A percentile compares a stretch with the other conserved stretches of the same genome.
Conservation (phyloP, 2,888 invertebrate genomes). For the Pimpla rufipes region DNA sequence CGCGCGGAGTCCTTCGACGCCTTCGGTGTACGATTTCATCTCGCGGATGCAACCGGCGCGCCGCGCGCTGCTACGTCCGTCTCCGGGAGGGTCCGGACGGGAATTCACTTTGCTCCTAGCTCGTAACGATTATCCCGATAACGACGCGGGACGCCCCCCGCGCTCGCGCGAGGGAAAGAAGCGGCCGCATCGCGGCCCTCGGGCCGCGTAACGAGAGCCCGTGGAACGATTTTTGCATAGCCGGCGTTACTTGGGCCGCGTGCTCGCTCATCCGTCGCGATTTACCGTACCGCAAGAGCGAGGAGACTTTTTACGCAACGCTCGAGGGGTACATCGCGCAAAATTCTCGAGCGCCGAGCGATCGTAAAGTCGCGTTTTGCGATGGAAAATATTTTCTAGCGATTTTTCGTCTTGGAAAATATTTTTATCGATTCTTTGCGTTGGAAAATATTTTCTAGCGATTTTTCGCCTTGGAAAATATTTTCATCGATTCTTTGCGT, state of each 20-base stretch:
- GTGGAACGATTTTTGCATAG: slow-evolving; percentile 25
- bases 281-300: slow-evolving; percentile 28
- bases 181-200: slow-evolving; percentile 8
- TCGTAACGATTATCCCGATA: slow-evolving; percentile 62
- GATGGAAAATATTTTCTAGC: too few relatives aligned
- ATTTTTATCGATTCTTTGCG: too few relatives aligned
- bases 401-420: too few relatives aligned
- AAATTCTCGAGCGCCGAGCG: not conserved
- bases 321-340: slow-evolving; percentile 10
- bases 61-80: slow-evolving; percentile 1
- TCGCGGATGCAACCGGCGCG: slow-evolving; percentile 26
- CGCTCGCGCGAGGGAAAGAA: too few relatives aligned
- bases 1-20: slow-evolving; percentile 35
- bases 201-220: slow-evolving; percentile 25
- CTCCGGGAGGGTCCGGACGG: slow-evolving; percentile 21
- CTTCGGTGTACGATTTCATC: slow-evolving; percentile 61
- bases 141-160: slow-evolving; percentile 40
- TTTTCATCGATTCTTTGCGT: too few relatives aligned
- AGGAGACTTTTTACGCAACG: slow-evolving; percentile 2
- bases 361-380: slow-evolving; percentile 19
- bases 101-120: slow-evolving; percentile 53
- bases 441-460: too few relatives aligned
- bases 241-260: too few relatives aligned
- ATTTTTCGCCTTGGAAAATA: too few relatives aligned
- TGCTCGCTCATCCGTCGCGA: slow-evolving; percentile 27